Conservation (phyloP, 2,113 vertebrate genomes). For the Dicerorhinus sumatrensis region DNA sequence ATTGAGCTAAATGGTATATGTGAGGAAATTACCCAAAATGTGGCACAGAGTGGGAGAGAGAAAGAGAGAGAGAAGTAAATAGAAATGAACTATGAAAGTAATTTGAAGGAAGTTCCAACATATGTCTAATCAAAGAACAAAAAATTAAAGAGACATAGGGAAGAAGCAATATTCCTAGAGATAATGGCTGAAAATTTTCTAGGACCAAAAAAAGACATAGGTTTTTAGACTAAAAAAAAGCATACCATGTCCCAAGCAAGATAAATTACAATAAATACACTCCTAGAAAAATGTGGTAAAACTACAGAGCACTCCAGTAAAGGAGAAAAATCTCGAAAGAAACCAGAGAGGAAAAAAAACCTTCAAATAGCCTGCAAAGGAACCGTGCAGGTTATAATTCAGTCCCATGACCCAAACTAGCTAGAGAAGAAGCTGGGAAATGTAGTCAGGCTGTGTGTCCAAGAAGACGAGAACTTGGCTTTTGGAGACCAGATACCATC, state of each 20-base stretch:
- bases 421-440: background rate
- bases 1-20: background rate
- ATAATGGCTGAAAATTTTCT: background rate
- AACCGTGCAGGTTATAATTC: background rate
- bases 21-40: slow-evolving; percentile 33
- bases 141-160: background rate
- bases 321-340: slow-evolving; percentile 21
- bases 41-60: background rate
- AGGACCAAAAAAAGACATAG: background rate
- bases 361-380: background rate
- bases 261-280: slow-evolving; percentile 38
- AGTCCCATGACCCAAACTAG: background rate
- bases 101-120: background rate
- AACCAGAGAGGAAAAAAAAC: background rate
- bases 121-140: slow-evolving; percentile 24
- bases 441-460: background rate
- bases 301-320: background rate
- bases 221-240: background rate
- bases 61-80: background rate
- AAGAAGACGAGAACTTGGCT: background rate
- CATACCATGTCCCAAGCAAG: background rate
- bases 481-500: background rate
- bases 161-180: slow-evolving; percentile 9
- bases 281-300: slow-evolving; percentile 27
- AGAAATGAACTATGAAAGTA: background rate